Percentiles rank a stretch among this genome's conserved stretches.
phyloP scores from a whole-genome alignment of 2,888 invertebrate genomes.

The Idaea dimidiata region DNA sequence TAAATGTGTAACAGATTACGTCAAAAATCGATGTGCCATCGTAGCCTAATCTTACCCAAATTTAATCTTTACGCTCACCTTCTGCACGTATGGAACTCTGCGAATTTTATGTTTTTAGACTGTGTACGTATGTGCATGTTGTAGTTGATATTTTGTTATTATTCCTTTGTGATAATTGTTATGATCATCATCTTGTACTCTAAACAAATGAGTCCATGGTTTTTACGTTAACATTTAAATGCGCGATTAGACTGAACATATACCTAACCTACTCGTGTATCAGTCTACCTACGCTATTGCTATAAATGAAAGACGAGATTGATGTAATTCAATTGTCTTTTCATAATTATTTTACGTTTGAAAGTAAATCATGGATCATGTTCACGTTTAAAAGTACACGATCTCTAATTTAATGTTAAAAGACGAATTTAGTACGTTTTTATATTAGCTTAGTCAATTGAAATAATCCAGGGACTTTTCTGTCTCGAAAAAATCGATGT shows the following conservation, averaged over 20 bases:
- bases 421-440: slow-evolving; percentile 10
- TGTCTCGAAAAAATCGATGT: slow-evolving; percentile 6
- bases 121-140: background rate
- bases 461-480: slow-evolving; percentile 19
- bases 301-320: background rate
- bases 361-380: background rate
- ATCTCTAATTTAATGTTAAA: background rate
- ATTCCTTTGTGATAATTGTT: background rate
- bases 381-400: background rate
- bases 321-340: background rate
- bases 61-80: background rate
- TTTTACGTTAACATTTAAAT: background rate
- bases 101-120: background rate
- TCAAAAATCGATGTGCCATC: too few species aligned
- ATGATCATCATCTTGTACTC: background rate
- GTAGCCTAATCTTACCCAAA: background rate
- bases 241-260: background rate
- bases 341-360: background rate
- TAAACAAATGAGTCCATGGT: background rate
- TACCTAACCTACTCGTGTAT: background rate
- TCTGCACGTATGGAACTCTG: background rate
- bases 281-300: background rate
- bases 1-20: too few species aligned
- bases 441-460: slow-evolving; percentile 16
- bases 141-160: background rate